A percentile compares a stretch with the other conserved stretches of the same genome.
Conservation (phyloP, 1,140 invertebrate genomes). For the Brachionus koreanus region DNA sequence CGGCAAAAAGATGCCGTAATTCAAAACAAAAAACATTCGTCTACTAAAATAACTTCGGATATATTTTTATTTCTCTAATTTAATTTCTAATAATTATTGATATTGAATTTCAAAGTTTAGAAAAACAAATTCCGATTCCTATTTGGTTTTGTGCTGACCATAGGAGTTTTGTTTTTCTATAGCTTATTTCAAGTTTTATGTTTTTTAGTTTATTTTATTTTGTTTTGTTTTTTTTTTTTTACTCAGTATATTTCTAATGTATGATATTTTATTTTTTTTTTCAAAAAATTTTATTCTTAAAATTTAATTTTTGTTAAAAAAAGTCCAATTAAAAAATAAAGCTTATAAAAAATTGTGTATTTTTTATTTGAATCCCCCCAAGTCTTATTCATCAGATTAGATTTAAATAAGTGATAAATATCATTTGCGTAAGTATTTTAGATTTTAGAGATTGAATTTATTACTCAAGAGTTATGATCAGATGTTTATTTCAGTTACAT, state of each 20-base stretch:
- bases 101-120: conserved; percentile 5
- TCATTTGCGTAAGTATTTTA: not conserved
- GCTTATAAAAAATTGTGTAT: not conserved
- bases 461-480: not conserved
- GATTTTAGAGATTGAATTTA: not conserved
- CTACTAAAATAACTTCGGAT: not conserved
- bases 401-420: not conserved
- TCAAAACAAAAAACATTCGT: conserved; percentile 29
- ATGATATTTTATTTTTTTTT: not conserved
- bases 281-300: conserved; percentile 11
- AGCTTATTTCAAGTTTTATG: not conserved
- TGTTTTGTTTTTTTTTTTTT: not conserved
- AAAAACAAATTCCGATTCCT: conserved; percentile 1
- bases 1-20: not conserved
- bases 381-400: not conserved
- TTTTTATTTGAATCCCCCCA: not conserved
- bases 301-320: conserved; percentile 15
- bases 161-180: not conserved
- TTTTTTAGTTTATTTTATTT: not conserved
- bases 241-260: not conserved
- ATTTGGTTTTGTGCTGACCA: not conserved
- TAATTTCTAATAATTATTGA: not conserved
- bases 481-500: not conserved
- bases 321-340: conserved; percentile 37
- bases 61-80: not conserved